phyloP scores from a whole-genome alignment of 2,888 invertebrate genomes.

The Oxytorus armatus region DNA sequence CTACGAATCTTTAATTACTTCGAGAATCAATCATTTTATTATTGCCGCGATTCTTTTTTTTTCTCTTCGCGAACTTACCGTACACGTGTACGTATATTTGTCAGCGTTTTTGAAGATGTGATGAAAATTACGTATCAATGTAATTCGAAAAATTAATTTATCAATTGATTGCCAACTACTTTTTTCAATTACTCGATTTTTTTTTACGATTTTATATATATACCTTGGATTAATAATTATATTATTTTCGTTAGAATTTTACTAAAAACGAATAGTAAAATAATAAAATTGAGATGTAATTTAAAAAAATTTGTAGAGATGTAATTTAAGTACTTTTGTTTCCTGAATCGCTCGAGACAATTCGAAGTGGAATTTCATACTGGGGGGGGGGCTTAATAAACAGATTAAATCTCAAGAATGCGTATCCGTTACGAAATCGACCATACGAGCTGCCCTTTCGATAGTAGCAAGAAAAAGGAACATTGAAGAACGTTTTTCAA shows the following conservation, averaged over 20 bases:
- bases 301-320: too few species aligned
- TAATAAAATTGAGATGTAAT: too few species aligned
- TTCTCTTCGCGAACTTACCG: not conserved
- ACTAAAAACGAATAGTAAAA: too few species aligned
- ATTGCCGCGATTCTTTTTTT: not conserved
- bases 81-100: not conserved
- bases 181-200: not conserved
- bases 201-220: too few species aligned
- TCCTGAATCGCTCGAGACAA: too few species aligned
- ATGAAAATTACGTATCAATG: too few species aligned
- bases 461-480: constrained; percentile 3
- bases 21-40: not conserved
- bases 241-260: too few species aligned
- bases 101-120: too few species aligned
- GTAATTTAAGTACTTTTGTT: too few species aligned
- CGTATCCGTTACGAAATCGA: constrained; percentile 28
- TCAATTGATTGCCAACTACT: not conserved
- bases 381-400: too few species aligned
- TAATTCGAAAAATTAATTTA: too few species aligned
- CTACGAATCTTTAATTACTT: constrained; percentile 4
- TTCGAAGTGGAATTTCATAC: too few species aligned
- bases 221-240: constrained; percentile 1
- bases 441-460: not conserved
- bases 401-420: not conserved
- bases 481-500: constrained; percentile 38